Evolutionary conservation across 2,888 invertebrate species (phyloP).

Genomic region (Isoperla grammatica): DNA sequence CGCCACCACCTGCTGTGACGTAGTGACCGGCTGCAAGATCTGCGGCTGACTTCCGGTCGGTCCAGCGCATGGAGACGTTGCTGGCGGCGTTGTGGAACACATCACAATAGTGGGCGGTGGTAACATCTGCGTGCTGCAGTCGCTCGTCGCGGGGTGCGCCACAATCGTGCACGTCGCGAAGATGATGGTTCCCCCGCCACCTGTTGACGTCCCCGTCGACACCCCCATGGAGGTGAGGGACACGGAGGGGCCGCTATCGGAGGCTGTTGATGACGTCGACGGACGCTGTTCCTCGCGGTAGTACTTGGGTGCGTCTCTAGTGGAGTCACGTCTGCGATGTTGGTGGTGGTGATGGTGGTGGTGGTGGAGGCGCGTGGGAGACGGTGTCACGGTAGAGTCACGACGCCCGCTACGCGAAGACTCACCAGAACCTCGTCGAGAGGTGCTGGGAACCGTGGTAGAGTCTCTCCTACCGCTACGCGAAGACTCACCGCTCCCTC

Average conservation of each 20-base stretch:
- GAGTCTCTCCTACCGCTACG: constrained; percentile 25
- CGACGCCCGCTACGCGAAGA: constrained; percentile 30
- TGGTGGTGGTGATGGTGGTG: constrained; percentile 33
- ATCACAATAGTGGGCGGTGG: constrained; percentile 75
- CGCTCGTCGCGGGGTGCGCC: constrained; percentile 14
- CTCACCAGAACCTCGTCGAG: constrained; percentile 28
- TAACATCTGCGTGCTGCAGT: constrained; percentile 32
- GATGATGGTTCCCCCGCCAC: not conserved
- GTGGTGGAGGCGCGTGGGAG: constrained; percentile 39
- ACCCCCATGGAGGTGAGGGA: constrained; percentile 41
- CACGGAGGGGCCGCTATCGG: constrained; percentile 59
- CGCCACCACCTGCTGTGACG: constrained; percentile 4
- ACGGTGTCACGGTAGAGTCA: constrained; percentile 44
- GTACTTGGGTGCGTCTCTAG: constrained; percentile 43
- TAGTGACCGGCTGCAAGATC: not conserved
- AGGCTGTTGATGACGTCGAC: constrained; percentile 66
- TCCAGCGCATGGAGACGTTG: constrained; percentile 65
- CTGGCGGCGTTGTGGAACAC: constrained; percentile 76
- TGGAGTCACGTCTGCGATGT: constrained; percentile 45
- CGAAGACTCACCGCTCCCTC: constrained; percentile 30
- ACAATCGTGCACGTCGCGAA: constrained; percentile 16
- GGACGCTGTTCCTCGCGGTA: constrained; percentile 62
- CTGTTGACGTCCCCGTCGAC: constrained; percentile 42
- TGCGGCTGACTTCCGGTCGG: not conserved
- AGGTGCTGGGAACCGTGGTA: constrained; percentile 20